A percentile compares a stretch with the other conserved stretches of the same genome.
Evolutionary conservation across 2,797 vertebrate genomes (phyloP).

Genomic region (Urophycis tenuis): DNA sequence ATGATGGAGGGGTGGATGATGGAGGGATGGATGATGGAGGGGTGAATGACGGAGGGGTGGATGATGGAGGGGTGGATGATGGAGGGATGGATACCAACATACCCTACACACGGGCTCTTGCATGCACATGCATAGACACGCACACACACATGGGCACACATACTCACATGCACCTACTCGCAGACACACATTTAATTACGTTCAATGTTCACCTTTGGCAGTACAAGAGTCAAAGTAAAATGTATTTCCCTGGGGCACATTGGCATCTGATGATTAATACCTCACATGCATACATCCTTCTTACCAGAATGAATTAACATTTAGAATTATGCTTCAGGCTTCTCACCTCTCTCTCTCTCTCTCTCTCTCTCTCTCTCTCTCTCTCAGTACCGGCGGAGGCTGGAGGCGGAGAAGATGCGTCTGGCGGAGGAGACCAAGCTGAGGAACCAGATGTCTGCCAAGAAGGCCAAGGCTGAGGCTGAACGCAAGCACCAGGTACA

Average conservation of each 20-base stretch:
- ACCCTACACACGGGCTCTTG: neutral
- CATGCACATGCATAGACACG: neutral
- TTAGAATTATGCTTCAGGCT: neutral
- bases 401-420: slow-evolving; percentile 90
- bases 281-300: neutral
- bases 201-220: neutral
- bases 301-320: neutral
- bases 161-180: too few relatives aligned
- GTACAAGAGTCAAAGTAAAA: neutral
- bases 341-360: neutral
- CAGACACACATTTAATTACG: neutral
- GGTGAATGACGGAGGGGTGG: too few relatives aligned
- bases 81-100: too few relatives aligned
- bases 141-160: neutral
- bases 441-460: slow-evolving; percentile 94
- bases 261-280: neutral
- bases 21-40: too few relatives aligned
- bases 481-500: slow-evolving; percentile 84
- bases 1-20: too few relatives aligned
- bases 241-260: neutral
- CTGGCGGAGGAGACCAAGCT: slow-evolving; percentile 87
- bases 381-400: slow-evolving; percentile 77
- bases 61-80: too few relatives aligned
- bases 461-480: slow-evolving; percentile 89
- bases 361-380: neutral